phyloP scores from a whole-genome alignment of 1,140 invertebrate species.

The Patella vulgata region DNA sequence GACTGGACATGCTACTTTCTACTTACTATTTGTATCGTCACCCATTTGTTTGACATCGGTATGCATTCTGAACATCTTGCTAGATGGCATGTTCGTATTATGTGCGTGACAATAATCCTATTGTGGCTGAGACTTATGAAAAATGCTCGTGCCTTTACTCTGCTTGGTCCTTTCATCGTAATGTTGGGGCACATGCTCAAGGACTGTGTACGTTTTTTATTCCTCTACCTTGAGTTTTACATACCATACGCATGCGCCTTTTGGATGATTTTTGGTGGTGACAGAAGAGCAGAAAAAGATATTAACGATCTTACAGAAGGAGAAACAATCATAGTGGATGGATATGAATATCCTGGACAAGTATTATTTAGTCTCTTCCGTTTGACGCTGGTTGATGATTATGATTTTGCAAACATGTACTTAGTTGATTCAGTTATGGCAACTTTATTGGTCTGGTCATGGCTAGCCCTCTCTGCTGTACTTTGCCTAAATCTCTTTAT shows the following conservation, averaged over 20 bases:
- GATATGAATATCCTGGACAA: conserved; percentile 41
- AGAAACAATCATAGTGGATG: conserved; percentile 38
- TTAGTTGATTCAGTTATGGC: conserved; percentile 53
- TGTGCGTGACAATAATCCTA: conserved; percentile 60
- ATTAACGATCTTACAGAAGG: conserved; percentile 1
- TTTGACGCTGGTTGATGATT: conserved; percentile 64
- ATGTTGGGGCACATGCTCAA: conserved; percentile 61
- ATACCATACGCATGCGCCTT: conserved; percentile 65
- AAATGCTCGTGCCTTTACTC: conserved; percentile 54
- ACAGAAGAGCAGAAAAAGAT: conserved; percentile 32
- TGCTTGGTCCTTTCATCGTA: conserved; percentile 64
- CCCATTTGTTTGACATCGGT: conserved; percentile 58
- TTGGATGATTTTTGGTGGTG: conserved; percentile 64
- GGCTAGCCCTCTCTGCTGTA: conserved; percentile 61
- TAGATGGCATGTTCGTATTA: conserved; percentile 55
- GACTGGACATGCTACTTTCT: conserved; percentile 63
- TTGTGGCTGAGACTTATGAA: conserved; percentile 65
- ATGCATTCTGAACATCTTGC: conserved; percentile 51
- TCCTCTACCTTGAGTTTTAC: conserved; percentile 62
- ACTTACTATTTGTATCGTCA: conserved; percentile 48
- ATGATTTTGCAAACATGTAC: conserved; percentile 57
- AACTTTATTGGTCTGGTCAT: conserved; percentile 52
- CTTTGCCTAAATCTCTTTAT: conserved; percentile 63
- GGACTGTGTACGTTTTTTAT: conserved; percentile 58
- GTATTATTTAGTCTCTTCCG: conserved; percentile 58